Evolutionary conservation across 2,797 vertebrate genomes (phyloP).

Genomic region (Avahi laniger): DNA sequence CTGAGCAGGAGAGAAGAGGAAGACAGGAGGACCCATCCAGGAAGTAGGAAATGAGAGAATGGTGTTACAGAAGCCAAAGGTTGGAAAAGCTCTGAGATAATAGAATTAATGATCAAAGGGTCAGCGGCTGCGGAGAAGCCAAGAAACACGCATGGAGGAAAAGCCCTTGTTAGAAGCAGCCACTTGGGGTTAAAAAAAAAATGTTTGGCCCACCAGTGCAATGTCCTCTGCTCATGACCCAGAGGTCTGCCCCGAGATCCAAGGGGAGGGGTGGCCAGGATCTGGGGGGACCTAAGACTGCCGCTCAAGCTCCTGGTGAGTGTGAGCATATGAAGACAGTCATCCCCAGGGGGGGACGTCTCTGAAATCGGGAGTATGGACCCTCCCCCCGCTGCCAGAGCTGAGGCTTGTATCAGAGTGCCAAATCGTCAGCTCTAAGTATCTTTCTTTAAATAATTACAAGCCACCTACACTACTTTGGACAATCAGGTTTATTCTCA

Average conservation of each 20-base stretch:
- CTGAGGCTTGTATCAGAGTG: neutral
- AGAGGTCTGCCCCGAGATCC: neutral
- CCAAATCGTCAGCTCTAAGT: neutral
- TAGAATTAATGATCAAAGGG: neutral
- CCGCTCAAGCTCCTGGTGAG: neutral
- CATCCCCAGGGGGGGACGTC: neutral
- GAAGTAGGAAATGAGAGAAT: neutral
- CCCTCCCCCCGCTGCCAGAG: neutral
- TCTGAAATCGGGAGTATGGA: neutral
- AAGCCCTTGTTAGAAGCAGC: neutral
- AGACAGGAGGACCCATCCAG: too few species aligned
- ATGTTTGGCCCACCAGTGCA: neutral
- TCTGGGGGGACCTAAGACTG: neutral
- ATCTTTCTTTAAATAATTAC: conserved; percentile 41
- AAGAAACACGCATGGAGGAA: neutral
- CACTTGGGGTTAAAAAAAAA: neutral
- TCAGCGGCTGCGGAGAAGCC: neutral
- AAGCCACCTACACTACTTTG: neutral
- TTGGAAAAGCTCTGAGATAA: neutral
- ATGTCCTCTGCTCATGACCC: neutral
- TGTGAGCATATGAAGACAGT: neutral
- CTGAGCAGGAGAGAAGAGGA: neutral
- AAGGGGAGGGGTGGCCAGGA: neutral
- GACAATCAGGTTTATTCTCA: conserved; percentile 13
- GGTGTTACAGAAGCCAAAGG: neutral